Conservation (phyloP, 2,797 vertebrate species). For the Thamnophis elegans region DNA sequence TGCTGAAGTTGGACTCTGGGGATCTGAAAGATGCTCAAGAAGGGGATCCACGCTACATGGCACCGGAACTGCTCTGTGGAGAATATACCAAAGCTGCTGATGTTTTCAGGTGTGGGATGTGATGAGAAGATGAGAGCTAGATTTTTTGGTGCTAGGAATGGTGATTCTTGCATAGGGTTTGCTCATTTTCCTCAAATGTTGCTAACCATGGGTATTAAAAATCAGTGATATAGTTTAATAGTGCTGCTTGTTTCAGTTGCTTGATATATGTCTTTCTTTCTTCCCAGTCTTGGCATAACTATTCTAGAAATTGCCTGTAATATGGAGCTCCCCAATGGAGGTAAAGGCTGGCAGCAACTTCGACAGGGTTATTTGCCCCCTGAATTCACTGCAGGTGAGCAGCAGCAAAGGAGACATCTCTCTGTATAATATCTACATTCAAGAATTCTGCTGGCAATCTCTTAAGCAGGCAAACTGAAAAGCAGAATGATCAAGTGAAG, state of each 20-base stretch:
- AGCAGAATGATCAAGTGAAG: background rate
- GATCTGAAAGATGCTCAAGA: constrained; percentile 79
- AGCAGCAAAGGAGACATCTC: too few species aligned
- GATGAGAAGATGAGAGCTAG: background rate
- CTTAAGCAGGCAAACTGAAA: background rate
- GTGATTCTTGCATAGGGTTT: background rate
- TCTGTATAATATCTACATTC: background rate
- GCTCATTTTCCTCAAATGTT: background rate
- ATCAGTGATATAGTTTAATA: background rate
- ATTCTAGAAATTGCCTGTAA: constrained; percentile 88
- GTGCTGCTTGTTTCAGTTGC: background rate
- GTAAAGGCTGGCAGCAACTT: constrained; percentile 88
- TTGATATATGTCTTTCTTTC: background rate
- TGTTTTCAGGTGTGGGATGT: constrained; percentile 81
- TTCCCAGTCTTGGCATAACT: constrained; percentile 83
- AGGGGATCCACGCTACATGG: constrained; percentile 91
- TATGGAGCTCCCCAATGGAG: constrained; percentile 86
- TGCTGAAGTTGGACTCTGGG: constrained; percentile 72
- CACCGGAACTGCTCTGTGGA: constrained; percentile 85
- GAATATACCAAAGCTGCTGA: constrained; percentile 83
- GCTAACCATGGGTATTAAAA: background rate
- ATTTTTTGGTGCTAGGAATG: background rate
- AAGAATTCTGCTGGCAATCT: background rate
- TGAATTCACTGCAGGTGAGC: constrained; percentile 81
- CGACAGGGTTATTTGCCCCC: constrained; percentile 81